Conservation (phyloP, 2,797 vertebrate species). For the Loris lydekkerianus region DNA sequence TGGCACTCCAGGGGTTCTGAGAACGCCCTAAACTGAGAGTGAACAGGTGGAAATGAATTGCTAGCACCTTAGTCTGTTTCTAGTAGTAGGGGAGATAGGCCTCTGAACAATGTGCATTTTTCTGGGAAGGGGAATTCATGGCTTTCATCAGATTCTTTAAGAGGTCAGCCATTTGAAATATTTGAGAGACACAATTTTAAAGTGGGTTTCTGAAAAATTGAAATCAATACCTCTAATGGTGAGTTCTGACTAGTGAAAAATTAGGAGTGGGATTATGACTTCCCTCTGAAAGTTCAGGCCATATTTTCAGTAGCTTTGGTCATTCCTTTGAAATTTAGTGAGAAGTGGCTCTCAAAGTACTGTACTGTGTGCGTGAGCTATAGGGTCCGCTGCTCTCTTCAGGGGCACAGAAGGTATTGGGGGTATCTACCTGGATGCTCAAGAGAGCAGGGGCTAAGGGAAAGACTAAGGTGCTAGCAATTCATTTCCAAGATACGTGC, state of each 20-base stretch:
- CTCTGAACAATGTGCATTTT: background rate
- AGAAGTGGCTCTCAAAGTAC: background rate
- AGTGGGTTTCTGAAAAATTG: background rate
- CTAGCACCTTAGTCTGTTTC: background rate
- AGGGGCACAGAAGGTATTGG: too few species aligned
- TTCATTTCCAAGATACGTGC: background rate
- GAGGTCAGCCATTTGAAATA: background rate
- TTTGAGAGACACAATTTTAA: conserved; percentile 22
- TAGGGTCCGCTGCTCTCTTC: background rate
- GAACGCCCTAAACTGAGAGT: background rate
- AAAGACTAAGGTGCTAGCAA: background rate
- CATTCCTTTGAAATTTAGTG: background rate
- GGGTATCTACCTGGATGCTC: background rate
- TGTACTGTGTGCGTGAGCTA: background rate
- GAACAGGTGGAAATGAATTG: background rate
- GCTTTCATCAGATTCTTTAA: background rate
- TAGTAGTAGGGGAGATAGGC: background rate
- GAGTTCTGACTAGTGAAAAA: background rate
- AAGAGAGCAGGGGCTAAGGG: background rate
- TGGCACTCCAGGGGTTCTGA: background rate
- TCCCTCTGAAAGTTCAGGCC: background rate
- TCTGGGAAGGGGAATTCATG: background rate
- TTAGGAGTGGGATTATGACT: background rate
- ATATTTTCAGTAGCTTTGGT: background rate
- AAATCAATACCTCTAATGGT: background rate